Percentiles rank a stretch among this genome's conserved stretches.
These are phyloP conservation scores for Clinocottus analis DNA, from an alignment of 2,113 vertebrate genomes.

Conservation along the genomic window DNA sequence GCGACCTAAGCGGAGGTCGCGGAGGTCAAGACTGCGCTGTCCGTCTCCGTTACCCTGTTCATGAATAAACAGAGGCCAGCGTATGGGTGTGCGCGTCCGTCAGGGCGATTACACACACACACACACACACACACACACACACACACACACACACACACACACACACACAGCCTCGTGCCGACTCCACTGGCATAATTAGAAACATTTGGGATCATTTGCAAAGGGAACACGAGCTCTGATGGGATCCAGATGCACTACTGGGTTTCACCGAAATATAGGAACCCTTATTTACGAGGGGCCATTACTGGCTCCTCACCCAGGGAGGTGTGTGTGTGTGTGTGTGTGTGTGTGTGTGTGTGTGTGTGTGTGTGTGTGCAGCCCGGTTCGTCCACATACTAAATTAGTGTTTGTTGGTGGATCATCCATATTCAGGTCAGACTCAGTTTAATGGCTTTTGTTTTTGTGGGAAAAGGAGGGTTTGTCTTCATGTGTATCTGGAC, in stretches of 20 bases:
- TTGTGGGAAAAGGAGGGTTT: constrained; percentile 23
- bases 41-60: constrained; percentile 52
- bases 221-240: constrained; percentile 78
- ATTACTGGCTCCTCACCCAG: constrained; percentile 75
- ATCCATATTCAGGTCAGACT: constrained; percentile 63
- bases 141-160: constrained; percentile 38
- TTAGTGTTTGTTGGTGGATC: constrained; percentile 49
- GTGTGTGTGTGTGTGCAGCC: constrained; percentile 24
- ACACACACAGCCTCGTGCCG: constrained; percentile 72
- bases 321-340: constrained; percentile 53
- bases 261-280: constrained; percentile 78
- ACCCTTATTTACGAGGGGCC: constrained; percentile 79
- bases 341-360: constrained; percentile 36
- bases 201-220: constrained; percentile 84
- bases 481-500: not conserved
- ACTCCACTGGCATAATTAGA: constrained; percentile 80
- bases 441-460: constrained; percentile 52
- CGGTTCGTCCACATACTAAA: constrained; percentile 50
- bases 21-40: constrained; percentile 63
- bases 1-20: constrained; percentile 61
- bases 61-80: constrained; percentile 68
- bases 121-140: constrained; percentile 22
- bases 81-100: constrained; percentile 58
- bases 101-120: constrained; percentile 37
- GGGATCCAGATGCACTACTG: constrained; percentile 81